Evolutionary conservation across 1,140 invertebrate genomes (phyloP).

Genomic region (Drosophila funebris): DNA sequence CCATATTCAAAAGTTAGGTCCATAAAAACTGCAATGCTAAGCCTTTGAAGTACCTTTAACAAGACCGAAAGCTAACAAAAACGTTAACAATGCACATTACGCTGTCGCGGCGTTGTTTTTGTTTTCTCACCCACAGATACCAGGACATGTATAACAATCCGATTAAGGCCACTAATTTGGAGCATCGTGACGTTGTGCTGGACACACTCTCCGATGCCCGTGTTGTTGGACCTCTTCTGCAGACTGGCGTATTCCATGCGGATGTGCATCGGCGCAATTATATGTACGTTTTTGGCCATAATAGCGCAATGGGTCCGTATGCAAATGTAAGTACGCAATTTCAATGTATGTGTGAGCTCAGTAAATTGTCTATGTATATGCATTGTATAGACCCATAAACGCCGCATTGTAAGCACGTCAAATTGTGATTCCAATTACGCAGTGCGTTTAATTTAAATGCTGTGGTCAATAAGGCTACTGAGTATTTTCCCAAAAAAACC

Average conservation of each 20-base stretch:
- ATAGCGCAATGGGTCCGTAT: slow-evolving; percentile 89
- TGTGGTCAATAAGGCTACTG: slow-evolving; percentile 33
- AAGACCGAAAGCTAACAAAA: slow-evolving; percentile 33
- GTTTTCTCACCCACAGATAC: slow-evolving; percentile 83
- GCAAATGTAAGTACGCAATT: slow-evolving; percentile 86
- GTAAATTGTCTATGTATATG: background rate
- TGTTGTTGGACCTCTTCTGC: slow-evolving; percentile 89
- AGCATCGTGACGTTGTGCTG: slow-evolving; percentile 92
- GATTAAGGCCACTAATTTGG: slow-evolving; percentile 86
- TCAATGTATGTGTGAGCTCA: slow-evolving; percentile 1
- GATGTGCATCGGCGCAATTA: slow-evolving; percentile 90
- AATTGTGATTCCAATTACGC: slow-evolving; percentile 66
- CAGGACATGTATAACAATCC: slow-evolving; percentile 86
- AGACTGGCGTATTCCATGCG: slow-evolving; percentile 90
- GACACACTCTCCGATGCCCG: slow-evolving; percentile 95
- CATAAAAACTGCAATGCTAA: background rate
- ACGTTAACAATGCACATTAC: slow-evolving; percentile 73
- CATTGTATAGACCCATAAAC: slow-evolving; percentile 4
- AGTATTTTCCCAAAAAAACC: slow-evolving; percentile 25
- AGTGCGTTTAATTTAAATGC: slow-evolving; percentile 66
- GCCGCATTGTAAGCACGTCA: slow-evolving; percentile 33
- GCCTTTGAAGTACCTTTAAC: background rate
- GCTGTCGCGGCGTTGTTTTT: slow-evolving; percentile 49
- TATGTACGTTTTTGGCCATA: slow-evolving; percentile 95
- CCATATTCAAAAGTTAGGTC: background rate